A percentile compares a stretch with the other conserved stretches of the same genome.
Evolutionary conservation across 2,113 vertebrate genomes (phyloP).

Genomic region (Silurus glanis): DNA sequence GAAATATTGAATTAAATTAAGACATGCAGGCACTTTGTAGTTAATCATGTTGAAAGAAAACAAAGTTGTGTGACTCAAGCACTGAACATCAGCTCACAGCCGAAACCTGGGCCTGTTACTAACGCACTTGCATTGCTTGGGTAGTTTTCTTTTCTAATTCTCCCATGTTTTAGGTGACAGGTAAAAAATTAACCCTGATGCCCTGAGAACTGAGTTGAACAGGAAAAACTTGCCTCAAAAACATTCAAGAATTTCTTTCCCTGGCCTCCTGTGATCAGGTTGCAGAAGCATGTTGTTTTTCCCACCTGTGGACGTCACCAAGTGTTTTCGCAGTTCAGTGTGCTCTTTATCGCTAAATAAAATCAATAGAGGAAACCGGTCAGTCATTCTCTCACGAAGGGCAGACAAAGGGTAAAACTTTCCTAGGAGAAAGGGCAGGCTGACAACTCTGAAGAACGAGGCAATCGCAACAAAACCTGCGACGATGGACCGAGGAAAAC

Average conservation of each 20-base stretch:
- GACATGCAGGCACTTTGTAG: background rate
- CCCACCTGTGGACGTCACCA: background rate
- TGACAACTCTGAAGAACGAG: conserved; percentile 31
- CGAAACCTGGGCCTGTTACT: background rate
- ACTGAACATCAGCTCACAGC: background rate
- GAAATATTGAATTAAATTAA: background rate
- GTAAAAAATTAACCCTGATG: background rate
- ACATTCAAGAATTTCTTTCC: background rate
- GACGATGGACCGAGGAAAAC: conserved; percentile 37
- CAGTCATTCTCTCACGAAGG: background rate
- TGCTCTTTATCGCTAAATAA: background rate
- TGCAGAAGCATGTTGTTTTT: background rate
- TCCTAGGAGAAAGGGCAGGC: conserved; percentile 14
- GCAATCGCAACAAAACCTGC: conserved; percentile 20
- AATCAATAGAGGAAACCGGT: conserved; percentile 28
- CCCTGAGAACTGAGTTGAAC: background rate
- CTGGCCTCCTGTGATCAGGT: background rate
- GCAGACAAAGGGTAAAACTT: conserved; percentile 24
- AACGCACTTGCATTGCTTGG: background rate
- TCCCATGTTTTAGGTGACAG: background rate
- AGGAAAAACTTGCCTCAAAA: background rate
- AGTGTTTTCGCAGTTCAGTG: background rate
- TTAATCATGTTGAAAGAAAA: background rate
- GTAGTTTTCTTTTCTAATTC: background rate
- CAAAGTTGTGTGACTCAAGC: background rate